Base-by-base conservation (phyloP, 2,113 vertebrate species). In the Corythaeola cristata region DNA sequence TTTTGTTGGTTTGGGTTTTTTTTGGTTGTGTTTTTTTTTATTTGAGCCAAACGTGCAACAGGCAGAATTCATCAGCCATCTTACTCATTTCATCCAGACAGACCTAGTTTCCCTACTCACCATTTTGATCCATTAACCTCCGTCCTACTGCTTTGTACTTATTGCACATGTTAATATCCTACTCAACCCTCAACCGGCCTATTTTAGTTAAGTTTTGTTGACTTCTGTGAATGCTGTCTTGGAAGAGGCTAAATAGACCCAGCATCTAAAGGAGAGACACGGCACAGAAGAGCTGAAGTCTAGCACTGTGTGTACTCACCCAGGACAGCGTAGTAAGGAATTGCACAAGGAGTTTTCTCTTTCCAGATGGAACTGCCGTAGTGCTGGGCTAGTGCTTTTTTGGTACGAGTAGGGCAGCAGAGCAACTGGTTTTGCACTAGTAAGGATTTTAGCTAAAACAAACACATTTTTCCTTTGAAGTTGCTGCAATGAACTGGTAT, bases 151-250 rank as follows among this genome's bases (percentile, higher is more conserved):
- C n/a, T 11, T 47, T 16, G 2, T 67, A 26, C 17, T 37, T 49
- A 11, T 5, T 27, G 30, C 30, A 41, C 5, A 14, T n/a, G 21
- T 19, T 23, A 74, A 20, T 7, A 33, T 18, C 30, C 53, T 5
- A 35, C 24, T 49, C 1, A 1, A 7, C 13, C 11, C 24, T 77
- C 39, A 10, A 14, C 0, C 0, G 23, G 24, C 27, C 44, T 84
- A n/a, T 53, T 32, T 67, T 15, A 28, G 12, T 32, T 27, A 72
- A 52, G 30, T 58, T 85, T 44, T 64, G 32, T 39, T 58, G 30
- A 28, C 18, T 53, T 72, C 37, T 37, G 47, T 20, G 71, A 41
- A 33, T 6, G 24, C 24, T n/a, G 20, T 14, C 47, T 28, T 80
- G 41, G 58, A 72, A 59, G 13, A 59, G 33, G 26, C 11, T 27